Evolutionary conservation across 1,140 invertebrate species (phyloP), one percentile per base, ranked within the genome.

Genomic region (Ceratosolen solmsi): DNA sequence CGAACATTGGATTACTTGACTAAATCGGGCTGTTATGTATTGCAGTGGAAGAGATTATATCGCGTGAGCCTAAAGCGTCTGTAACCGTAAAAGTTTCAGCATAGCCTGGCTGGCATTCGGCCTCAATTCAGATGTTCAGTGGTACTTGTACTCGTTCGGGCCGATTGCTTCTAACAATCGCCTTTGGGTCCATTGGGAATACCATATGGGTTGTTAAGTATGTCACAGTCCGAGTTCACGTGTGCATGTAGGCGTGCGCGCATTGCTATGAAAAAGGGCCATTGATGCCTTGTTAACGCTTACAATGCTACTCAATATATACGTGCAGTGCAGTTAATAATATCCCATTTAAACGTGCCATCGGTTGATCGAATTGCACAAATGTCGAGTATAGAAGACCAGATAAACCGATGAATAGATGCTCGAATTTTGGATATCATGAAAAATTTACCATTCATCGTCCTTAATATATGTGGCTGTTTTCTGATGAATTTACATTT

Each of bases 141-240:
- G 17, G 60, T 30, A 20, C 60, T 33, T n/a, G 56, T 51, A 33
- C 13, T 71, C 27, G 49, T 27, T 71, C 41, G 20, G 41, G 51
- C 73, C 49, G 79, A 51, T 81, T 33, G 49, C 56, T 30, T n/a
- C 58, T 78, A 73, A 82, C 81, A 60, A 82, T 78, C 81, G 38
- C 73, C 63, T 20, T 49, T 54, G 70, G 68, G 46, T 80, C 82
- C 68, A 65, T 79, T 54, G 78, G 80, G 82, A 81, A 84, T 73
- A 82, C 84, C 85, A 87, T 86, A 86, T 87, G 86, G 86, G 70
- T 79, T 84, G 81, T 85, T 86, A 87, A 85, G 82, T 85, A 78
- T 15, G 25, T 15, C 60, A 33, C 74, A 83, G 54, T 84, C 70
- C 79, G 74, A 83, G 60, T 54, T 36, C 20, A 3, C 77, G 46